phyloP scores from a whole-genome alignment of 2,888 invertebrate genomes.

The Dione vanillae region DNA sequence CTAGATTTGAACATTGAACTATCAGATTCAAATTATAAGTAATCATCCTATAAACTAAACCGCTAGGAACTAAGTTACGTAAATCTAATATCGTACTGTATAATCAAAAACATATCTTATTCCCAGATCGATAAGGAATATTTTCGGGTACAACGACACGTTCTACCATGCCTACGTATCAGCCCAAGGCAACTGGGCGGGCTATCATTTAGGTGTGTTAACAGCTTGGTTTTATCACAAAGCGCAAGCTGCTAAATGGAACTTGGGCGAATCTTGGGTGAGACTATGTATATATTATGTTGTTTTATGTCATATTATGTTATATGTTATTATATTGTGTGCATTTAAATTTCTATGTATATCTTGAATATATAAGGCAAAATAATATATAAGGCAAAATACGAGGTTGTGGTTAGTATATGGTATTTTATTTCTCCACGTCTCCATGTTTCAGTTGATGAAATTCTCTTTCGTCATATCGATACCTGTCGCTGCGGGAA shows the following conservation, averaged over 20 bases:
- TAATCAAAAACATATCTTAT: constrained; percentile 18
- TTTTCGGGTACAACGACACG: constrained; percentile 78
- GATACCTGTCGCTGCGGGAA: constrained; percentile 65
- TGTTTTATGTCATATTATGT: not conserved
- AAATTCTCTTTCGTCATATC: constrained; percentile 66
- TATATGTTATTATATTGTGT: not conserved
- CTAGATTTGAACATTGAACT: constrained; percentile 43
- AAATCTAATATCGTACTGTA: not conserved
- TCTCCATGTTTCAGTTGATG: constrained; percentile 60
- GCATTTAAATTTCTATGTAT: no score
- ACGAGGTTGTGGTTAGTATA: no score
- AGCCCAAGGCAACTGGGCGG: constrained; percentile 80
- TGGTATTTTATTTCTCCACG: no score
- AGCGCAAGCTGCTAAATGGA: constrained; percentile 75
- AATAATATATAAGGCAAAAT: not conserved
- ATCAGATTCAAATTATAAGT: not conserved
- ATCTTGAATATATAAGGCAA: no score
- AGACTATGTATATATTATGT: constrained; percentile 48
- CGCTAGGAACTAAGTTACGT: not conserved
- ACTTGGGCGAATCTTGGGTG: constrained; percentile 69
- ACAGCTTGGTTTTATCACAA: constrained; percentile 78
- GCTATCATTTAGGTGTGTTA: constrained; percentile 76
- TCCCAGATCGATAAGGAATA: constrained; percentile 73
- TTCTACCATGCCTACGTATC: constrained; percentile 80
- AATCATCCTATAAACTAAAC: not conserved